Evolutionary conservation across 2,888 invertebrate genomes (phyloP).

Genomic region (Tubulanus polymorphus): DNA sequence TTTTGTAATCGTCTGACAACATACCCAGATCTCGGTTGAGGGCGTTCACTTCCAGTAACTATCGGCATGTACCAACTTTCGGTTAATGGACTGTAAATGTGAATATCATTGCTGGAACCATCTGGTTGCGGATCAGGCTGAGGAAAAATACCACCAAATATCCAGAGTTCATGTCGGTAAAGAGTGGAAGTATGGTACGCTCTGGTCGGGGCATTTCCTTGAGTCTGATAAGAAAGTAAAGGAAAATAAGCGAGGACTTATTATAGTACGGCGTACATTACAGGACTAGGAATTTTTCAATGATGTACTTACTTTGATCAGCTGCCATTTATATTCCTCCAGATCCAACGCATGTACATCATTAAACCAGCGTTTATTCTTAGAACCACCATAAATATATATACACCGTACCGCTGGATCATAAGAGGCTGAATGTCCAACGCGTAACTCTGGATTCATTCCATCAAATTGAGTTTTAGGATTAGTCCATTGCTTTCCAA

Average conservation of each 20-base stretch:
- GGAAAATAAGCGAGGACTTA: no score
- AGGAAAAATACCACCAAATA: conserved; percentile 50
- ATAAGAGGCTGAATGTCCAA: conserved; percentile 50
- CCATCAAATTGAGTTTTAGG: conserved; percentile 27
- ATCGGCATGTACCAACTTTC: conserved; percentile 49
- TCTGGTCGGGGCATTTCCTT: conserved; percentile 45
- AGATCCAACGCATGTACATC: conserved; percentile 47
- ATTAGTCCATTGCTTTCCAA: no score
- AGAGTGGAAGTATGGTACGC: conserved; percentile 48
- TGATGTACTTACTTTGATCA: conserved; percentile 35
- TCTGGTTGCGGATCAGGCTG: conserved; percentile 47
- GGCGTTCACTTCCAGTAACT: conserved; percentile 41
- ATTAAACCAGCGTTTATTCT: conserved; percentile 48
- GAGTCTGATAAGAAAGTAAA: conserved; percentile 24
- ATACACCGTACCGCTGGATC: conserved; percentile 45
- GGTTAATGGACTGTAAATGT: conserved; percentile 48
- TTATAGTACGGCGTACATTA: no score
- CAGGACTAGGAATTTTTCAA: not conserved
- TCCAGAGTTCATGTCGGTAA: conserved; percentile 49
- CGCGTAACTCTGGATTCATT: conserved; percentile 39
- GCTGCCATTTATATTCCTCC: conserved; percentile 47
- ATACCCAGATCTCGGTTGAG: conserved; percentile 46
- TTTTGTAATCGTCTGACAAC: conserved; percentile 3
- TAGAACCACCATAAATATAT: conserved; percentile 49
- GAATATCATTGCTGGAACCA: conserved; percentile 47